Base-by-base conservation (phyloP, 2,888 invertebrate species). In the Eledone cirrhosa region DNA sequence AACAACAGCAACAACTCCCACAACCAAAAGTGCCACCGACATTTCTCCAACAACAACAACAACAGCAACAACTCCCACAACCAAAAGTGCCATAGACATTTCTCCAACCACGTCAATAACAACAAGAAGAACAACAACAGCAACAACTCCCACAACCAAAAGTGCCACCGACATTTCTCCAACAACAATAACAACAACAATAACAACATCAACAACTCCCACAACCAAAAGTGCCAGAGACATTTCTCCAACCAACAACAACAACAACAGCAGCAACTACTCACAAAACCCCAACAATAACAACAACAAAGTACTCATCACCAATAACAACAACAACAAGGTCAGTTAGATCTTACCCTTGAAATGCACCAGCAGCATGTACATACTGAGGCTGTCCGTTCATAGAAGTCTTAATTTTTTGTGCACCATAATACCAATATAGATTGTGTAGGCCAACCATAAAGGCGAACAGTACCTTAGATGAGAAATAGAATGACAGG, bases 361-460 rank as follows among this genome's bases (percentile, higher is more conserved):
- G 89, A 83, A 90, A 90, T 78, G 90, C 89, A 81, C 90, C 89
- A 1, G 90, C 89, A 48, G 90, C 87, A 72, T 88, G 88, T 14
- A 88, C 85, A 80, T 82, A 84, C 65, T 88, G 82, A 41, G 84
- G 80, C 67, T 84, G 81, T 47, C 86, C 87, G 78, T 88, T 87
- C 80, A 87, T 83, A 75, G 83, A 85, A 84, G 88, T 86, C 77
- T 87, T 87, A 59, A 88, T 87, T 67, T 87, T 87, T 83, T 89
- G 90, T 59, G 89, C 86, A 48, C 90, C 90, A 80, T 91, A 91
- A 81, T 91, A 91, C 90, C 90, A 91, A 84, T 90, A 91, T 24
- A 91, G 85, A 80, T 91, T 91, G 82, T 90, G 90, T 48, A 91
- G 85, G 31, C 90, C 90, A 31, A 91, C 90, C 90, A 91, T 90